These are phyloP conservation scores for Halcyon smyrnensis DNA, from an alignment of 2,797 vertebrate genomes.

Conservation along the genomic window DNA sequence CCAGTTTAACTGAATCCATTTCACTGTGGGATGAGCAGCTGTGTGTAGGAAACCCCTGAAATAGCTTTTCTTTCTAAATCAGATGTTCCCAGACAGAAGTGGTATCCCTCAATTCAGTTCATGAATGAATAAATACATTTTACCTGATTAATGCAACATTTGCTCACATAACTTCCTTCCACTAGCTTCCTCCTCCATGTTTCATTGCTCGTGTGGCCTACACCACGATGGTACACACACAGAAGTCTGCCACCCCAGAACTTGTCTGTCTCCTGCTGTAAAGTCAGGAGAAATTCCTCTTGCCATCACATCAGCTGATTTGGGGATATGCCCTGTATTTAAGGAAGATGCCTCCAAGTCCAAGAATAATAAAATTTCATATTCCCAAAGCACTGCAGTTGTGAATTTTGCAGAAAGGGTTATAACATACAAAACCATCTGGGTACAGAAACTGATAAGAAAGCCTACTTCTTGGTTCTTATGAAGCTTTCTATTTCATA, in stretches of 20 bases:
- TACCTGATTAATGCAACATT: not conserved
- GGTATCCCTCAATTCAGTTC: not conserved
- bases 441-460: not conserved
- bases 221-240: accelerated
- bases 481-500: not conserved
- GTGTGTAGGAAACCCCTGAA: not conserved
- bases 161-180: not conserved
- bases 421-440: not conserved
- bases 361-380: not conserved
- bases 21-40: not conserved
- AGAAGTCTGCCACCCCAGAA: not conserved
- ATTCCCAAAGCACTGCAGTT: not conserved
- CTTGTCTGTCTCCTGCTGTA: not conserved
- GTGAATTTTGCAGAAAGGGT: not conserved
- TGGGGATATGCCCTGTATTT: not conserved
- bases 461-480: not conserved
- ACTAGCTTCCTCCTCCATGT: not conserved
- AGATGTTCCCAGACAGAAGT: not conserved
- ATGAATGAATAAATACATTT: not conserved
- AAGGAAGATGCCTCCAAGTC: not conserved
- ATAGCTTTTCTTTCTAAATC: not conserved
- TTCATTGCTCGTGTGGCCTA: not conserved
- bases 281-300: not conserved
- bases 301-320: not conserved
- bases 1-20: not conserved